Base-by-base conservation (phyloP, 2,797 vertebrate species). In the Gobio occitaniae region DNA sequence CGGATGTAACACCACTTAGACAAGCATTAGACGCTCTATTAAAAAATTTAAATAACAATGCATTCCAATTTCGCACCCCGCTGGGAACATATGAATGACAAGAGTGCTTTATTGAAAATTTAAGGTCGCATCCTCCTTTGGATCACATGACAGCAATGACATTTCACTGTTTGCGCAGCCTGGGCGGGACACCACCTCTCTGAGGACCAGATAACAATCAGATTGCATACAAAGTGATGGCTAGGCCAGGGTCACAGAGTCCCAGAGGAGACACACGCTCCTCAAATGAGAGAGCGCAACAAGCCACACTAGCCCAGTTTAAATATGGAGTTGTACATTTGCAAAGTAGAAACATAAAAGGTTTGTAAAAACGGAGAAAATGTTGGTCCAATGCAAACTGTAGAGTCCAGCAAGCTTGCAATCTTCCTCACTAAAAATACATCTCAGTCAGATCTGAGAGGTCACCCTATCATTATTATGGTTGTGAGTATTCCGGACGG, bases 321-420 rank as follows among this genome's bases (percentile, higher is more conserved):
- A 66, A 72, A 84, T 72, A 84, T 54, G 17, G 61, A 68, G 80
- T 71, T 12, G 19, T 32, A 61, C 69, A 32, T 21, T 74, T 71
- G 70, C 32, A 16, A 71, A 63, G 29, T 38, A 84, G 29, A 82
- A 78, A 71, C 78, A 82, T 38, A 36, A 44, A 83, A 50, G 76
- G 70, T 52, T 65, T 19, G 54, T 75, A 83, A 74, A 80, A 87
- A 78, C 65, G 52, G 75, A 90, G 90, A 86, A 90, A 88, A 83
- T 89, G 86, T 88, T 89, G 86, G 84, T 85, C 88, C 87, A 56
- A 2, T 84, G 68, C 90, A 87, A 89, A 90, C 38, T 44, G 69
- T 69, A 63, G 74, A 86, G 86, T 90, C 92, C 88, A 38, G 86
- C 83, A 86, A 71, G 80, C 80, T 81, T 83, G 84, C 87, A 89